Evolutionary conservation across 2,888 invertebrate species (phyloP), one percentile per base, ranked within the genome.

Genomic region (Colostygia pectinataria): DNA sequence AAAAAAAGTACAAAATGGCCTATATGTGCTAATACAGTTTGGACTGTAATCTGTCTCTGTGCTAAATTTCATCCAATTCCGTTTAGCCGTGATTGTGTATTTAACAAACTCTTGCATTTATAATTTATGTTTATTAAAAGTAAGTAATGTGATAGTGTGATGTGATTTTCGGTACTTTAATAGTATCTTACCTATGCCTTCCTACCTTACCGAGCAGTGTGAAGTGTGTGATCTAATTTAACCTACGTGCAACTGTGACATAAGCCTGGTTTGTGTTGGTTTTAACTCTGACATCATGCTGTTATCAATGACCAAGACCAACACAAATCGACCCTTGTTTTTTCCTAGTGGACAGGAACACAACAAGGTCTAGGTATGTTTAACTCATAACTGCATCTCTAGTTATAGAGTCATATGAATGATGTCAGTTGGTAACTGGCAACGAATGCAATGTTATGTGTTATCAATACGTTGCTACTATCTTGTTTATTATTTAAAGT

Each of bases 401-500:
- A 87, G 71, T 80, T 79, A 77, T 85, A 85, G 75, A 60, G 36
- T 25, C 68, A 74, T 71, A 73, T 64, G 57, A 63, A 55, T 84
- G 82, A 85, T 80, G 80, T 84, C 79, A 83, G 28, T 34, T 39
- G 24, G 9, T 33, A 36, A 31, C n/a, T n/a, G n/a, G n/a, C n/a
- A n/a, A n/a, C n/a, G 15, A 36, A 15, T 39, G 33, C 39, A 13
- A 12, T n/a, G 12, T 36, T 46, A 36, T 50, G n/a, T 34, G 15
- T 24, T 40, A 23, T 15, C 27, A 3, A 10, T 43, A 27, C n/a
- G n/a, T n/a, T n/a, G n/a, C n/a, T n/a, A n/a, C n/a, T n/a, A n/a
- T n/a, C n/a, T 38, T 44, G 25, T 44, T 50, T 42, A 39, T 46
- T 32, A 23, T 31, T 34, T 13, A 12, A n/a, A n/a, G n/a, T n/a